A percentile compares a stretch with the other conserved stretches of the same genome.
Evolutionary conservation across 2,797 vertebrate genomes (phyloP).

Genomic region (Carapus acus): DNA sequence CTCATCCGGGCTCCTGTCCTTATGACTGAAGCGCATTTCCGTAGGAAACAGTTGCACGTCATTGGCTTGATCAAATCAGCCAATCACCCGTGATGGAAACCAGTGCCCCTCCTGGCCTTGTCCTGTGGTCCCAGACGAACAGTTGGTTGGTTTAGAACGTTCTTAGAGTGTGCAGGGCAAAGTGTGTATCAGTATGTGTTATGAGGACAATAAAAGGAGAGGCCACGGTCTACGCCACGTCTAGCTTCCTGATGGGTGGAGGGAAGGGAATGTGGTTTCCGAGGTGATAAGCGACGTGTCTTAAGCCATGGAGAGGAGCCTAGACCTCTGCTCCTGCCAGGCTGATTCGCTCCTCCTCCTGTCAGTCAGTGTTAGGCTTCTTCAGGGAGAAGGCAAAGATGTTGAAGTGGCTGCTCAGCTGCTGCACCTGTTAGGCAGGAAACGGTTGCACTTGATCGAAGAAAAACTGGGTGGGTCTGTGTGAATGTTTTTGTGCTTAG

Average conservation of each 20-base stretch:
- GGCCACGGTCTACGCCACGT: conserved; percentile 49
- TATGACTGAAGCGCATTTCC: conserved; percentile 74
- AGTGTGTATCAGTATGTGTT: conserved; percentile 16
- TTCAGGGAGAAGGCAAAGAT: conserved; percentile 89
- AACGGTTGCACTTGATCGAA: not conserved
- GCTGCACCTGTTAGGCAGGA: conserved; percentile 76
- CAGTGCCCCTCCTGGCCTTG: conserved; percentile 42
- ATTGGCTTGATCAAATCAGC: conserved; percentile 60
- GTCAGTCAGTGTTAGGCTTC: conserved; percentile 91
- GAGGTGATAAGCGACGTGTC: conserved; percentile 82
- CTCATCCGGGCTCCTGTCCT: conserved; percentile 52
- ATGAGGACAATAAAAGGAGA: conserved; percentile 19
- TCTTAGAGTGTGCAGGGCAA: conserved; percentile 4
- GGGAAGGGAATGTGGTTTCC: conserved; percentile 61
- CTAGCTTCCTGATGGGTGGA: conserved; percentile 45
- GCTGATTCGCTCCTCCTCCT: conserved; percentile 83
- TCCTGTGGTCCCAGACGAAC: conserved; percentile 14
- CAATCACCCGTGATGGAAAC: conserved; percentile 60
- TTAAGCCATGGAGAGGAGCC: conserved; percentile 63
- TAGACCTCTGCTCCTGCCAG: conserved; percentile 84
- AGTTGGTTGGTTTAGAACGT: conserved; percentile 24
- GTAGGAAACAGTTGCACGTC: conserved; percentile 77
- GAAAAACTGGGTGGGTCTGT: conserved; percentile 1
- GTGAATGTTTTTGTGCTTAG: conserved; percentile 78
- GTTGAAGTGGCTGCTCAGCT: conserved; percentile 91